Conservation (phyloP, 1,140 invertebrate genomes). For the Daktulosphaira vitifoliae region DNA sequence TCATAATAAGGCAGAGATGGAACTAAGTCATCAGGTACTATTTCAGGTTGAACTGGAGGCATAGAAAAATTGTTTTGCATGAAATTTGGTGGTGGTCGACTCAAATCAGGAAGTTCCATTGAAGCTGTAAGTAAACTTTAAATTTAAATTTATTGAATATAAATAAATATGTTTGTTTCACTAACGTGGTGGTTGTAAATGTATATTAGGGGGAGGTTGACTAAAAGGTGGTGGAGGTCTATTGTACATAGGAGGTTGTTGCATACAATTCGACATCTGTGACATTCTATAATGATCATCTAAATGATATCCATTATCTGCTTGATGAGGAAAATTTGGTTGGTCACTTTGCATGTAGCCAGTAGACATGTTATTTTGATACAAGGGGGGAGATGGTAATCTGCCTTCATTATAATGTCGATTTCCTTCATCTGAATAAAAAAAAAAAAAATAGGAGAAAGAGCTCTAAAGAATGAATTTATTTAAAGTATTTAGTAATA, state of each 20-base stretch:
- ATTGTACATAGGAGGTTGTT: constrained; percentile 20
- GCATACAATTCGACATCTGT: constrained; percentile 21
- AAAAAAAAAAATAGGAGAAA: constrained; percentile 30
- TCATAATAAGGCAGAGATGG: constrained; percentile 93
- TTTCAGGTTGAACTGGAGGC: constrained; percentile 44
- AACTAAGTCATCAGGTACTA: constrained; percentile 60
- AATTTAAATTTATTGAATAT: no score
- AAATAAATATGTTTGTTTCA: background rate
- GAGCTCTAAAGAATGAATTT: constrained; percentile 13
- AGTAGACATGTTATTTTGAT: constrained; percentile 14
- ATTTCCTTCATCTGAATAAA: constrained; percentile 29
- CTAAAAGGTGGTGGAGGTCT: constrained; percentile 32
- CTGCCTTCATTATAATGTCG: constrained; percentile 23
- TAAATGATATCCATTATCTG: constrained; percentile 28
- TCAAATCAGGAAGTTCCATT: constrained; percentile 39
- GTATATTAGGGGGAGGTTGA: constrained; percentile 31
- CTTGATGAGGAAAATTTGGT: constrained; percentile 17
- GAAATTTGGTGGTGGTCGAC: constrained; percentile 43
- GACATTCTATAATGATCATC: constrained; percentile 24
- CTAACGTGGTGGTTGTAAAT: constrained; percentile 33
- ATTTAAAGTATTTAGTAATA: constrained; percentile 11
- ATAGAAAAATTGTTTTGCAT: constrained; percentile 52
- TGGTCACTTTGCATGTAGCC: constrained; percentile 15
- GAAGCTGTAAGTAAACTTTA: background rate
- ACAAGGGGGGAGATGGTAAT: constrained; percentile 18